phyloP scores from a whole-genome alignment of 2,888 invertebrate genomes.

The Trichogramma evanescens region DNA sequence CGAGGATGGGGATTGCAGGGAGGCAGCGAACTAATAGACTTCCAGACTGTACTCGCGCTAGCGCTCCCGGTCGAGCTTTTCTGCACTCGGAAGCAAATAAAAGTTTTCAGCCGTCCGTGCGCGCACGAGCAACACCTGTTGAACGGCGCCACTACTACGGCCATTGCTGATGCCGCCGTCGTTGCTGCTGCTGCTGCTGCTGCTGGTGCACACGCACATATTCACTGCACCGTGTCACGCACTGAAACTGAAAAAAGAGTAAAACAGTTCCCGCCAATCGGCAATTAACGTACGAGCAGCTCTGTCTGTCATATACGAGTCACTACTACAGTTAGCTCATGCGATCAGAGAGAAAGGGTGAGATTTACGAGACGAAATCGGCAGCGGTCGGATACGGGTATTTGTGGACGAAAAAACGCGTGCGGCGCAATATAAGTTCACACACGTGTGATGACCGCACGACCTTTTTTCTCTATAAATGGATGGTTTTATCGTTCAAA shows the following conservation, averaged over 20 bases:
- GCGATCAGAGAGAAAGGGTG: constrained; percentile 17
- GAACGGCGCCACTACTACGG: constrained; percentile 32
- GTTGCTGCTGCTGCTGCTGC: constrained; percentile 13
- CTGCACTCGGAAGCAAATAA: constrained; percentile 41
- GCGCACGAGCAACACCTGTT: constrained; percentile 41
- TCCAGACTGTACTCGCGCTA: constrained; percentile 26
- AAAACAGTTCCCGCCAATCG: constrained; percentile 24
- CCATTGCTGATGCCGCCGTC: too few relatives aligned
- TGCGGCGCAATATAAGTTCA: constrained; percentile 6
- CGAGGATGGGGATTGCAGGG: too few relatives aligned
- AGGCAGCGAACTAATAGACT: constrained; percentile 43
- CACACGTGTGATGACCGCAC: constrained; percentile 1
- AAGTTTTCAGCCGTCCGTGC: constrained; percentile 42
- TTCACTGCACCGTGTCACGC: not conserved
- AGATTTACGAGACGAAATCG: constrained; percentile 33
- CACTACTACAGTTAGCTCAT: not conserved
- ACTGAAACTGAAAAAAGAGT: not conserved
- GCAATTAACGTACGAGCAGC: constrained; percentile 43
- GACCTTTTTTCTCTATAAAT: too few relatives aligned
- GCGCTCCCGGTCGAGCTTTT: constrained; percentile 23
- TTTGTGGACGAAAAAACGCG: not conserved
- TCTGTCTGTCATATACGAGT: constrained; percentile 36
- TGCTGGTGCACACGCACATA: not conserved
- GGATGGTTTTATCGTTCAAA: too few relatives aligned
- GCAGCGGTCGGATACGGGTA: not conserved